Evolutionary conservation across 2,797 vertebrate species (phyloP).

Genomic region (Sternarchorhynchus goeldii): DNA sequence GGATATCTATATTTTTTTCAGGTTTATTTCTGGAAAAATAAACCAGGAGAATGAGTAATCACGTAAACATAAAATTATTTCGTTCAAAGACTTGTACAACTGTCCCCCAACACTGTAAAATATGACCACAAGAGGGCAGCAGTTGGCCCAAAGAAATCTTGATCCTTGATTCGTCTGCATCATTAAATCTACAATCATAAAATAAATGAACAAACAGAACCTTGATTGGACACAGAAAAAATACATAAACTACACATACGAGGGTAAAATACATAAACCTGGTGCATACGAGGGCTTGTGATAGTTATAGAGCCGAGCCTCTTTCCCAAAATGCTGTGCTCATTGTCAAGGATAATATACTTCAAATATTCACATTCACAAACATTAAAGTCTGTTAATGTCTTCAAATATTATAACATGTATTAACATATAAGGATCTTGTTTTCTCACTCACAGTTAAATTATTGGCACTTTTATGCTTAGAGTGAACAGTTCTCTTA

Average conservation of each 20-base stretch:
- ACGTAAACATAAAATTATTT: neutral
- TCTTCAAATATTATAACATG: neutral
- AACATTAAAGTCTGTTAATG: too few species aligned
- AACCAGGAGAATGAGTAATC: neutral
- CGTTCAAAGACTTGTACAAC: neutral
- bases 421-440: neutral
- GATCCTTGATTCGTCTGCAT: too few species aligned
- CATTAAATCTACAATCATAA: too few species aligned
- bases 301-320: too few species aligned
- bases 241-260: too few species aligned
- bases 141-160: neutral
- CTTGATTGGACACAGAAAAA: neutral
- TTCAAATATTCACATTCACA: too few species aligned
- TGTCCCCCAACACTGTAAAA: neutral
- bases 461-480: neutral
- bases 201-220: neutral
- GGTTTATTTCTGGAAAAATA: too few species aligned
- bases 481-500: constrained; percentile 22
- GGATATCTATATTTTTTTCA: neutral
- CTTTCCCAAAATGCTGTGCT: too few species aligned
- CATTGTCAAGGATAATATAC: too few species aligned
- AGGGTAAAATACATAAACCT: too few species aligned
- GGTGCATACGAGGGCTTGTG: too few species aligned
- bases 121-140: constrained; percentile 42
- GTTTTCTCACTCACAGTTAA: too few species aligned